Conservation (phyloP, 2,797 vertebrate species). For the Xenops minutus region DNA sequence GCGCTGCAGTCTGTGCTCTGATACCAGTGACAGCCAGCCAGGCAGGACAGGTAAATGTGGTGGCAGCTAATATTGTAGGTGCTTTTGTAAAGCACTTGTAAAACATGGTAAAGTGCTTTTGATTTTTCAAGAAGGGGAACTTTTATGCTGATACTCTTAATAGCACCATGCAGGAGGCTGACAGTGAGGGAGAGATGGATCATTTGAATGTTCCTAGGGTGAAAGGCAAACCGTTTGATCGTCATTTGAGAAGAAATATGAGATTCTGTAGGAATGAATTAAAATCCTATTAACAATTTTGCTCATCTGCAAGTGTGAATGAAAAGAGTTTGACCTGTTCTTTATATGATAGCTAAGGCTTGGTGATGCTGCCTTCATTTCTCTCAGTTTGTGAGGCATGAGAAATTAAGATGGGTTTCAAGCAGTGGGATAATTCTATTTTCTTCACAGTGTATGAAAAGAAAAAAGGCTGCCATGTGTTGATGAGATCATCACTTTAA, state of each 20-base stretch:
- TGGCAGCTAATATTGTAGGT: not conserved
- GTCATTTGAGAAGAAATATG: not conserved
- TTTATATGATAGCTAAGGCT: not conserved
- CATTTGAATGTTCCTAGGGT: not conserved
- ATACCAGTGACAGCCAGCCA: not conserved
- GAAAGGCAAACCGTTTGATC: not conserved
- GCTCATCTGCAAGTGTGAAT: not conserved
- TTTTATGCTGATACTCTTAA: not conserved
- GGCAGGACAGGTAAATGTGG: not conserved
- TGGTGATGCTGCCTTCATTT: not conserved
- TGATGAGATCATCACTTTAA: conserved; percentile 57
- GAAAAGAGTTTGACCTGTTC: not conserved
- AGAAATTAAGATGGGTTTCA: conserved; percentile 27
- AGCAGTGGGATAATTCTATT: conserved; percentile 39
- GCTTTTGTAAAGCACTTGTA: not conserved
- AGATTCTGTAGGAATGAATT: not conserved
- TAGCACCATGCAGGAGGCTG: not conserved
- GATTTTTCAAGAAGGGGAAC: not conserved
- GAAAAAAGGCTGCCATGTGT: conserved; percentile 3
- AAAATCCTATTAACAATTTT: not conserved
- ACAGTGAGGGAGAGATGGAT: not conserved
- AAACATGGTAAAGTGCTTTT: not conserved
- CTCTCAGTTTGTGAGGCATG: not conserved
- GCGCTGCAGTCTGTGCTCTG: not conserved
- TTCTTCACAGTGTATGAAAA: not conserved